These are phyloP conservation scores for Garra rufa DNA, from an alignment of 2,113 vertebrate genomes.

Conservation along the genomic window DNA sequence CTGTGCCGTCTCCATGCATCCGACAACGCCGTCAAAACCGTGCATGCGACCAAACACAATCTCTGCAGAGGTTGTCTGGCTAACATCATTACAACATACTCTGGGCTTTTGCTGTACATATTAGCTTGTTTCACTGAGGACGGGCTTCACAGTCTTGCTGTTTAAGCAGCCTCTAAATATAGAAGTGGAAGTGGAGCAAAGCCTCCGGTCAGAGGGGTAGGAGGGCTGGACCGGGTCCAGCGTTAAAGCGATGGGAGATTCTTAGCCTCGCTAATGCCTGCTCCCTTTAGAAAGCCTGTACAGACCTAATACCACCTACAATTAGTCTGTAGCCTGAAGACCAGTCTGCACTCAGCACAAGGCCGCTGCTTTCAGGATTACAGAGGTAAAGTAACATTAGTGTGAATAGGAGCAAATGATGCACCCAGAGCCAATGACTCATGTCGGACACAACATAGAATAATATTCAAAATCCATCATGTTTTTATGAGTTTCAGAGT, in stretches of 20 bases:
- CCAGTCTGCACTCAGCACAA: not conserved
- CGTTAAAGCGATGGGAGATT: constrained; percentile 50
- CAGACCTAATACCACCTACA: not conserved
- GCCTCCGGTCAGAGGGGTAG: constrained; percentile 64
- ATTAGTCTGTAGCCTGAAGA: constrained; percentile 26
- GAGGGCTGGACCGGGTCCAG: constrained; percentile 64
- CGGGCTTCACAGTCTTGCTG: constrained; percentile 47
- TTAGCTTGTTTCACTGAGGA: constrained; percentile 35
- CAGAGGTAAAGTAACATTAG: not conserved
- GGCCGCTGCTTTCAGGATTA: not conserved
- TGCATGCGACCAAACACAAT: constrained; percentile 3
- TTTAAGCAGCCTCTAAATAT: constrained; percentile 63
- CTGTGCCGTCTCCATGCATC: constrained; percentile 3
- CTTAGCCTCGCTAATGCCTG: constrained; percentile 27
- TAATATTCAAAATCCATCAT: not conserved
- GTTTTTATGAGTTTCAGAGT: not conserved
- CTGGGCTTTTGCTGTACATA: constrained; percentile 37
- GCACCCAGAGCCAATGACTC: not conserved
- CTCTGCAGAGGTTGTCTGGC: not conserved
- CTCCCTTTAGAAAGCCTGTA: constrained; percentile 22
- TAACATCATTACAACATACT: constrained; percentile 5
- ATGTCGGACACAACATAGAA: not conserved
- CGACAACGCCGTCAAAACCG: constrained; percentile 12
- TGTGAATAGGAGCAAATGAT: not conserved
- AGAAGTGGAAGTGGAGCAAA: constrained; percentile 63